Percentiles rank a stretch among this genome's conserved stretches.
Evolutionary conservation across 2,113 vertebrate species (phyloP).

Genomic region (Scomber japonicus): DNA sequence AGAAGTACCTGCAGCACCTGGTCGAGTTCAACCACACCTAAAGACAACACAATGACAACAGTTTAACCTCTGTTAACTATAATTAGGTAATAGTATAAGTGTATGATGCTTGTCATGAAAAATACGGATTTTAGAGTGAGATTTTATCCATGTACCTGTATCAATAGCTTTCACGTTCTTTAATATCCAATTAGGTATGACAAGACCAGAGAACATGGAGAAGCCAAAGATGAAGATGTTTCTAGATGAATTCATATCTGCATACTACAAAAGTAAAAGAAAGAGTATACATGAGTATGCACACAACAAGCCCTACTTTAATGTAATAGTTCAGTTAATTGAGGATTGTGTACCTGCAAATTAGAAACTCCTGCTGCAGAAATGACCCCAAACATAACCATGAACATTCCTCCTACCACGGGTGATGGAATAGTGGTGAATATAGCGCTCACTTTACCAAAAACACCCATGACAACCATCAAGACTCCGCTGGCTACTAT

Average conservation of each 20-base stretch:
- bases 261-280: slow-evolving; percentile 83
- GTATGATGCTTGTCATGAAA: not conserved
- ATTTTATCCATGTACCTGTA: slow-evolving; percentile 86
- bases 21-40: slow-evolving; percentile 91
- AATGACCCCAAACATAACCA: slow-evolving; percentile 97
- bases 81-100: not conserved
- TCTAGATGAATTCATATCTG: slow-evolving; percentile 96
- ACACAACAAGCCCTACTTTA: not conserved
- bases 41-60: not conserved
- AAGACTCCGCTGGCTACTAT: slow-evolving; percentile 88
- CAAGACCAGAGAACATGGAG: slow-evolving; percentile 92
- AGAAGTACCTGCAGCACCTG: slow-evolving; percentile 94
- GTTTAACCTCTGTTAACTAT: not conserved
- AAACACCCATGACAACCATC: slow-evolving; percentile 91
- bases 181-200: slow-evolving; percentile 92
- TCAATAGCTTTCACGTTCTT: slow-evolving; percentile 85
- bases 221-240: slow-evolving; percentile 98
- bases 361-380: slow-evolving; percentile 92
- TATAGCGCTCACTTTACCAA: slow-evolving; percentile 91
- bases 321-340: not conserved
- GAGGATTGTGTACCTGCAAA: slow-evolving; percentile 87
- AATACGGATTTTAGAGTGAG: not conserved
- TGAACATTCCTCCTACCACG: slow-evolving; percentile 94
- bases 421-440: slow-evolving; percentile 95
- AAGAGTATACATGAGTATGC: not conserved